These are phyloP conservation scores for Poeciliopsis presidionis DNA, from an alignment of 2,797 vertebrate genomes.

Conservation along the genomic window DNA sequence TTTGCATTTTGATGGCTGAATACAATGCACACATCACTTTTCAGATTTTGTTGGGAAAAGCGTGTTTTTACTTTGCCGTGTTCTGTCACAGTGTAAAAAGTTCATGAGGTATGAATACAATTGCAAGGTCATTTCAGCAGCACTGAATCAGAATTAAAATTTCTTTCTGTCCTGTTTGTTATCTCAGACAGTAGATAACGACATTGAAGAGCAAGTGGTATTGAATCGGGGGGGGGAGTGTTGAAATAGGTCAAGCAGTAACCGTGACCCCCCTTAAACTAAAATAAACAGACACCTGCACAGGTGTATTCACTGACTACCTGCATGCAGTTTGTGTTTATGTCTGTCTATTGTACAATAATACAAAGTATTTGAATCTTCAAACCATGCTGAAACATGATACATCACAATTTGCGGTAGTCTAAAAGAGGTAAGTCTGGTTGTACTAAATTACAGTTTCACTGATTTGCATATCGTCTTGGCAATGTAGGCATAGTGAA, in stretches of 20 bases:
- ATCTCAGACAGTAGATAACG: background rate
- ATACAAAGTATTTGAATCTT: slow-evolving; percentile 8
- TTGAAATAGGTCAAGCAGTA: slow-evolving; percentile 1
- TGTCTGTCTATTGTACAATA: slow-evolving; percentile 26
- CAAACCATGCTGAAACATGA: slow-evolving; percentile 35
- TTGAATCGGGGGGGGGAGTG: background rate
- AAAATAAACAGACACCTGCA: slow-evolving; percentile 24
- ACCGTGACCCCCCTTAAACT: slow-evolving; percentile 1
- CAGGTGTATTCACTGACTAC: slow-evolving; percentile 35
- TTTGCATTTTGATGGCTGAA: background rate
- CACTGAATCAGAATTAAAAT: background rate
- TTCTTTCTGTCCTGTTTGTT: background rate
- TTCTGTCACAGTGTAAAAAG: background rate
- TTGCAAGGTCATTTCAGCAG: background rate
- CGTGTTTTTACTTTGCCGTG: background rate
- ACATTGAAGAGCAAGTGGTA: background rate
- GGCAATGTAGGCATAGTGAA: slow-evolving; percentile 42
- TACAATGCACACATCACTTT: background rate
- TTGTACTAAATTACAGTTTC: slow-evolving; percentile 35
- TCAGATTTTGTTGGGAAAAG: background rate
- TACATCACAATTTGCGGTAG: slow-evolving; percentile 3
- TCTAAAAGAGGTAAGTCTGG: slow-evolving; percentile 45
- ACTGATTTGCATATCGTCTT: slow-evolving; percentile 72
- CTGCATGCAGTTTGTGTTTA: slow-evolving; percentile 39
- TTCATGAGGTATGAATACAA: background rate